Base-by-base conservation (phyloP, 2,113 vertebrate genomes). In the Campylorhamphus procurvoides region DNA sequence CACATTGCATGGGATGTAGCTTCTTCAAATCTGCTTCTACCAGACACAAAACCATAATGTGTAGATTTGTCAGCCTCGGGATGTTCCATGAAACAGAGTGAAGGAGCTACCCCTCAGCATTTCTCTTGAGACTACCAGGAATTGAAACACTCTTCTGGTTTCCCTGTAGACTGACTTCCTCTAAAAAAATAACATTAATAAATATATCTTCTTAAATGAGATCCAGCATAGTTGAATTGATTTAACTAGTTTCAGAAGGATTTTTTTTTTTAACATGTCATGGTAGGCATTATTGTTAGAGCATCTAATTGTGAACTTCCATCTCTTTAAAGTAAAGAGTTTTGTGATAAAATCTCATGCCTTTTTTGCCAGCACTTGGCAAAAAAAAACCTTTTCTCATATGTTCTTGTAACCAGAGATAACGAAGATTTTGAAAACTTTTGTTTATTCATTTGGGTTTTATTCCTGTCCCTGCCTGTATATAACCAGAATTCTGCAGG, bases 11-110 rank as follows among this genome's bases (percentile, higher is more conserved):
- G 18, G n/a, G 40, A n/a, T 59, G 4, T 6, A 68, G 63, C 35
- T 91, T 33, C 50, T 71, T 82, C 46, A 42, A n/a, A 49, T 46
- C n/a, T 46, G 6, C 12, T 86, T 82, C 33, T 39, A 49, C 27
- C 0, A 2, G 42, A n/a, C 29, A 18, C 18, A 55, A 55, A 50
- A 47, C 6, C 14, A 4, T 3, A n/a, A 47, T 3, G 3, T 0
- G 3, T 6, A 35, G 74, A 39, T 37, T 58, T 77, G 77, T 15
- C 56, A 87, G 6, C 14, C 20, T 63, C 1, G 0, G 33, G 52
- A 42, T 18, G 18, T 50, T 83, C 44, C 40, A 56, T 27, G 27
- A 27, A 29, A 13, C 15, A 64, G 35, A 75, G 19, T 14, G 46
- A 87, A 42, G 18, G 29, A 87, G 9, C 25, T n/a, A 25, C 4